Evolutionary conservation across 53 echinoderm and acorn worm genomes (phyloP).

Genomic region (Temnopleurus reevesii): DNA sequence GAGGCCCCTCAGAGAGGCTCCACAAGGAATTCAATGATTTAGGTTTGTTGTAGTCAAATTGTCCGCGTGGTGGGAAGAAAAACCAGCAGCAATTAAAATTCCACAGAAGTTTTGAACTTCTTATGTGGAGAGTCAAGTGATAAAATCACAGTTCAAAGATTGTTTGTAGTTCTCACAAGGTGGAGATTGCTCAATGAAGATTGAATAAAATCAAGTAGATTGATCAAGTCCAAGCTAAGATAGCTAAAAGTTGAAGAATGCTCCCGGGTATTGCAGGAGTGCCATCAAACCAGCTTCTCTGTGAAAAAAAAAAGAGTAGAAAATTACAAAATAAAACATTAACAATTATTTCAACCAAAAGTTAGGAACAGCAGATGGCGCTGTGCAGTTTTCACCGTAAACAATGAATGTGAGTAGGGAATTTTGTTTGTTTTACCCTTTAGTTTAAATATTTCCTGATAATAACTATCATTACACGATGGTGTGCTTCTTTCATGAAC

Average conservation of each 20-base stretch:
- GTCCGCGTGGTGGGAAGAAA: conserved; percentile 59
- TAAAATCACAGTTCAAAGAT: conserved; percentile 42
- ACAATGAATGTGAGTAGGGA: too few species aligned
- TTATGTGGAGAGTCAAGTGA: conserved; percentile 10
- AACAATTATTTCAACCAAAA: too few species aligned
- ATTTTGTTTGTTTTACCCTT: too few species aligned
- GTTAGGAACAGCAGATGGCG: too few species aligned
- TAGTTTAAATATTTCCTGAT: too few species aligned
- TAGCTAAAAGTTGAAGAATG: neutral
- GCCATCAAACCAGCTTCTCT: conserved; percentile 57
- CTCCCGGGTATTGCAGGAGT: conserved; percentile 33
- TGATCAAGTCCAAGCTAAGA: neutral
- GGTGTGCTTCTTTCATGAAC: too few species aligned
- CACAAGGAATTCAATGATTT: conserved; percentile 23
- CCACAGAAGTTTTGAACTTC: conserved; percentile 48
- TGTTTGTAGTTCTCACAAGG: neutral
- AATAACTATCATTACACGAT: too few species aligned
- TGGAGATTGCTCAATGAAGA: conserved; percentile 13
- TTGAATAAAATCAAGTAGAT: neutral
- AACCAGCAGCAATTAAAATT: conserved; percentile 53
- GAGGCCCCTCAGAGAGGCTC: conserved; percentile 70
- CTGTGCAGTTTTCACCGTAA: too few species aligned
- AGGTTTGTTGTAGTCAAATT: conserved; percentile 7
- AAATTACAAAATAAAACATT: neutral
- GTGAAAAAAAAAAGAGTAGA: neutral